Percentiles rank a stretch among this genome's conserved stretches.
phyloP scores from a whole-genome alignment of 2,888 invertebrate genomes.

The Arrhopalites spinosus region DNA sequence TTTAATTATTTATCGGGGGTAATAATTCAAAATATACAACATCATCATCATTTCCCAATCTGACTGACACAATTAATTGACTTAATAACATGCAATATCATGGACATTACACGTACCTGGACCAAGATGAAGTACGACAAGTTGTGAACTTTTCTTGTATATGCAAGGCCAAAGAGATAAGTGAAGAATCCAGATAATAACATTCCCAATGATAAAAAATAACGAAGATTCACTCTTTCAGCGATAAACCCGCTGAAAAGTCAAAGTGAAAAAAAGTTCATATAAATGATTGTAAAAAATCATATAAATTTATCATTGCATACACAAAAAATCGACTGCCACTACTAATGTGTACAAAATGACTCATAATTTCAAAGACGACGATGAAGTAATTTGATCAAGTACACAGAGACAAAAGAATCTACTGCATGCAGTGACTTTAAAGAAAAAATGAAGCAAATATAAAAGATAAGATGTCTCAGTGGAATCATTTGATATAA shows the following conservation, averaged over 20 bases:
- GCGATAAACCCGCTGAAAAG: conserved; percentile 81
- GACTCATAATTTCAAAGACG: no score
- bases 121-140: conserved; percentile 80
- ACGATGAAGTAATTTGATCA: no score
- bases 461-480: neutral
- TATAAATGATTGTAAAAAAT: neutral
- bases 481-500: neutral
- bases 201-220: conserved; percentile 92
- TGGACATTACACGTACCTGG: conserved; percentile 67
- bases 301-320: no score
- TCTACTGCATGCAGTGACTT: no score
- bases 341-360: no score
- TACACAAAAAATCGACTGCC: no score
- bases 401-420: no score
- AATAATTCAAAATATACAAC: no score
- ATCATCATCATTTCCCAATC: neutral
- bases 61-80: neutral
- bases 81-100: neutral
- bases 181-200: conserved; percentile 81
- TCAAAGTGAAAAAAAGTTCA: conserved; percentile 48
- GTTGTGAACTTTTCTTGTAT: conserved; percentile 77
- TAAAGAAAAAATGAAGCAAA: no score
- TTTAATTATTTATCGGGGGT: no score
- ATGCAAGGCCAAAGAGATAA: conserved; percentile 86
- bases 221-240: conserved; percentile 86